Evolutionary conservation across 1,140 invertebrate species (phyloP).

Genomic region (Polyergus mexicanus): DNA sequence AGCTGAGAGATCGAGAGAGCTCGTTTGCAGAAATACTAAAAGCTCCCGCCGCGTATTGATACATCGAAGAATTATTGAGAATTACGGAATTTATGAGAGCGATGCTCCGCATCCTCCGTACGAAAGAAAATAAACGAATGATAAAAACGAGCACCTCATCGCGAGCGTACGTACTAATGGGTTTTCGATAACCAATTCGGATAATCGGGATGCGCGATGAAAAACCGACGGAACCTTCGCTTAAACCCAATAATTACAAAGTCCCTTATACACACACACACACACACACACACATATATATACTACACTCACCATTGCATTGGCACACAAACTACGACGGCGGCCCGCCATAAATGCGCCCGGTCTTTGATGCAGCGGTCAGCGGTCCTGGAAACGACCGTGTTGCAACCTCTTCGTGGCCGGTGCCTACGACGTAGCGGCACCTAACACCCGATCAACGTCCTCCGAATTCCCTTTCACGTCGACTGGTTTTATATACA

Average conservation of each 20-base stretch:
- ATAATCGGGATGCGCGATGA: slow-evolving; percentile 51
- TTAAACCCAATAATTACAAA: slow-evolving; percentile 61
- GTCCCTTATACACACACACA: slow-evolving; percentile 24
- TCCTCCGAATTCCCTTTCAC: slow-evolving; percentile 62
- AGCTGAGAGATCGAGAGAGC: background rate
- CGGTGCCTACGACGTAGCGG: slow-evolving; percentile 44
- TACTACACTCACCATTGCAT: background rate
- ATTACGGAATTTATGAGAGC: slow-evolving; percentile 56
- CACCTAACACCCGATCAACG: slow-evolving; percentile 64
- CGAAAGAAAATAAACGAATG: background rate
- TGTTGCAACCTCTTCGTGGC: slow-evolving; percentile 63
- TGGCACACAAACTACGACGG: slow-evolving; percentile 10
- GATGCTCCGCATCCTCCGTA: background rate
- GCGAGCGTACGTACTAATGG: slow-evolving; percentile 51
- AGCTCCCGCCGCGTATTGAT: slow-evolving; percentile 31
- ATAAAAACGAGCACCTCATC: slow-evolving; percentile 42
- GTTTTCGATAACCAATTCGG: slow-evolving; percentile 61
- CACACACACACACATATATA: background rate
- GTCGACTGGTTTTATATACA: slow-evolving; percentile 69
- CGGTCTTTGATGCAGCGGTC: slow-evolving; percentile 67
- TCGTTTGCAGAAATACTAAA: slow-evolving; percentile 36
- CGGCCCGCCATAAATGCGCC: slow-evolving; percentile 61
- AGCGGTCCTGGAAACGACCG: slow-evolving; percentile 58
- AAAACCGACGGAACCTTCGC: slow-evolving; percentile 53
- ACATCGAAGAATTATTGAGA: slow-evolving; percentile 58